Evolutionary conservation across 1,140 invertebrate genomes (phyloP), one percentile per base, ranked within the genome.

Genomic region (Yoshiicerus persimilis): DNA sequence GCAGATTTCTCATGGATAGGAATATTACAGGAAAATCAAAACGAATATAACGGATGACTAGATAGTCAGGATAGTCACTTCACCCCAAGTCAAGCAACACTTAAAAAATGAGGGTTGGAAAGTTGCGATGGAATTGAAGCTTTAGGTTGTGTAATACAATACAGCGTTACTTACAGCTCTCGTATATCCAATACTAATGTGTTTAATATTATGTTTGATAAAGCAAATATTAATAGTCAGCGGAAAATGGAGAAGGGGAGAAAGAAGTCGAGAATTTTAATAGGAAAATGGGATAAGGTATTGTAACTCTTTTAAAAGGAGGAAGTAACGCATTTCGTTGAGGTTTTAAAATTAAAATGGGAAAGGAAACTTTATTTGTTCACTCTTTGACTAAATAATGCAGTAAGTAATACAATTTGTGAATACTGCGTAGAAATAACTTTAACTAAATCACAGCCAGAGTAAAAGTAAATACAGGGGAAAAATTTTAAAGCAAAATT

Each of bases 61-160:
- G 32, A 25, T 56, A 56, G 32, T 10, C n/a, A 16, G 2, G 62
- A 66, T 66, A 66, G 25, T 36, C 34, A 80, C 30, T 80, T 80
- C 75, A 80, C 75, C 75, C 75, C 75, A 80, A 80, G 30, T 80
- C 30, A 80, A 36, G 75, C 75, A 80, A 80, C 75, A 80, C 30
- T 80, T 80, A 80, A 80, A 80, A 66, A 77, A 80, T 10, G 75
- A 80, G 75, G 75, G 75, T 25, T 70, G 64, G 13, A 70, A 70
- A 56, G 66, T 30, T 70, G 66, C 6, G 25, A 30, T 62, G 62
- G n/a, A 25, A 62, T 30, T 70, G 6, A 13, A 10, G 66, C 27
- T 70, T 27, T 66, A 16, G 16, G 25, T 70, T 47, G 13, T 16
- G 25, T 10, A 10, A 16, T 30, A 32, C 9, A 30, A 70, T 9